Base-by-base conservation (phyloP, 1,140 invertebrate species). In the Helicoverpa armigera region DNA sequence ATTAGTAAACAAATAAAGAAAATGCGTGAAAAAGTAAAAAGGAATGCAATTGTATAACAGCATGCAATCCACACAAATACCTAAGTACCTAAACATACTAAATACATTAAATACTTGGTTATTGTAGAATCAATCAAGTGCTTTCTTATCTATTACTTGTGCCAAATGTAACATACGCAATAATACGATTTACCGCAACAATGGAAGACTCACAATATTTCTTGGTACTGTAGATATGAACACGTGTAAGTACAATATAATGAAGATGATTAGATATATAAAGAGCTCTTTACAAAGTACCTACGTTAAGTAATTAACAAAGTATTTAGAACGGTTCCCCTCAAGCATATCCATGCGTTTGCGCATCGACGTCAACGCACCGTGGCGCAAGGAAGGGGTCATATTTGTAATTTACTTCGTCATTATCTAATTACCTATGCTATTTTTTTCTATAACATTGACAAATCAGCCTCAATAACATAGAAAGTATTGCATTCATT, bases 291-390 rank as follows among this genome's bases (percentile, higher is more conserved):
- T 14, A 63, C 12, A 69, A 70, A 53, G 48, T 70, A 56, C n/a
- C 9, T 50, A 69, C 65, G 51, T n/a, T 53, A 13, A 13, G 11
- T 56, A 73, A 73, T 58, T 73, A 73, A 73, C n/a, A 3, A 73
- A 43, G 53, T 43, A 73, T 73, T 73, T 73, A 73, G 70, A 58
- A 14, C 70, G 16, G 53, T 73, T 43, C 53, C 10, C 70, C n/a
- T 73, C 53, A 73, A 35, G 53, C 70, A 73, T 73, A 58, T 54
- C 53, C 29, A 65, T 65, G 61, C 61, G 14, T 73, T 56, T 43
- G 12, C n/a, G 53, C 67, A 50, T 18, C 12, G 56, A 16, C 29
- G 63, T 48, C 63, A n/a, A 65, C 63, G 63, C 63, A 54, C 13
- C 4, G 16, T n/a, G 12, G 13, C 48, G 1, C 2, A 2, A 23